Evolutionary conservation across 30 jellyfish, hydroid and myxozoan genomes (phyloP), one percentile per base, ranked within the genome.

Genomic region (Phacellophora camtschatica): DNA sequence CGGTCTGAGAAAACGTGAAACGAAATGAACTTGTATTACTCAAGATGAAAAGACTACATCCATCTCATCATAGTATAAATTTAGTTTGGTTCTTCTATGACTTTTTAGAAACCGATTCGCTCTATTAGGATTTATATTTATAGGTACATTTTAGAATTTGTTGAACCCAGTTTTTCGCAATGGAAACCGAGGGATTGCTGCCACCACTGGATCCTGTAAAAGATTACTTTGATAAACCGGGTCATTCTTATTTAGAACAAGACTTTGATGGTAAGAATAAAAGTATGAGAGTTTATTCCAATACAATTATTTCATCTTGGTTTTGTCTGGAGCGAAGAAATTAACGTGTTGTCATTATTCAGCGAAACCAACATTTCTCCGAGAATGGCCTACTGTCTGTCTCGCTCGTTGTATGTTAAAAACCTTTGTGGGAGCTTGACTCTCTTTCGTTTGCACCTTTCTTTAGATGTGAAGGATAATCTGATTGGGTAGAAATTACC

Each of bases 81-180:
- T 90, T 74, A 63, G 82, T 90, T 72, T 90, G 97, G 97, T 90
- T 90, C 86, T 90, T 90, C 83, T 90, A 90, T 54, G 97, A 83
- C 61, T 90, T 83, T 54, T 80, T 70, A 71, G 97, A 90, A 84
- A 48, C 45, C 24, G 18, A 33, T 33, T 31, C 18, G n/a, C 66
- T 30, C 77, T 8, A 15, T 27, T 80, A 63, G 82, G 57, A 19
- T 34, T 10, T 13, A 13, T 50, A 18, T 28, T 25, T 20, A 34
- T 56, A 24, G 53, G 18, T 6, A 13, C 0, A 33, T 39, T 22
- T n/a, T 66, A 16, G 36, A 33, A 23, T 19, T 66, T 12, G n/a
- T 37, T 43, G 25, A 66, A 25, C 56, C 19, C 25, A 11, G 43
- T 34, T 41, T 77, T 51, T 32, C 43, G 66, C 49, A 23, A 70